These are phyloP conservation scores for Sternarchorhynchus goeldii DNA, from an alignment of 2,797 vertebrate genomes.

Conservation along the genomic window DNA sequence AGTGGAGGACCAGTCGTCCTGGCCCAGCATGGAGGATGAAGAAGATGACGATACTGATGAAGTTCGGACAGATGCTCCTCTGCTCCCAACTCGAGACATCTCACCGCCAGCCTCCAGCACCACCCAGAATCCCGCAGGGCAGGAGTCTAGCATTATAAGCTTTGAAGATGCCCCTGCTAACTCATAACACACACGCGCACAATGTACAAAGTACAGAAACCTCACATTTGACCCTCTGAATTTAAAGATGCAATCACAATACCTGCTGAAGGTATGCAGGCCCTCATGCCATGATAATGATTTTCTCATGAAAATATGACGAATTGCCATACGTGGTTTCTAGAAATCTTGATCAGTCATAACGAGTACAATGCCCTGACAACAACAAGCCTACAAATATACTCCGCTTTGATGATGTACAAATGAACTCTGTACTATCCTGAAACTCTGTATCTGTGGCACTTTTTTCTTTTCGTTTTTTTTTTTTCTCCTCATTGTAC, in stretches of 20 bases:
- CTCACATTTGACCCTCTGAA: constrained; percentile 24
- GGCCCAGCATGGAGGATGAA: constrained; percentile 98
- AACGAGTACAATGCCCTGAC: constrained; percentile 18
- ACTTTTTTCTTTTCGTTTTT: constrained; percentile 4
- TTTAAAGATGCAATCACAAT: constrained; percentile 35
- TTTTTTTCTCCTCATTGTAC: constrained; percentile 44
- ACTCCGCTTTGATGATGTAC: constrained; percentile 33
- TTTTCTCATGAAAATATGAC: constrained; percentile 11
- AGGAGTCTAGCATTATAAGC: constrained; percentile 91
- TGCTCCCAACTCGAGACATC: constrained; percentile 70
- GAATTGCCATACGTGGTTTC: constrained; percentile 31
- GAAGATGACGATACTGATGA: constrained; percentile 89
- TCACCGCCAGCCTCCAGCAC: constrained; percentile 54
- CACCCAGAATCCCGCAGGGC: constrained; percentile 67
- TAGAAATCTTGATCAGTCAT: constrained; percentile 7
- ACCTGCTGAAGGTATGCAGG: constrained; percentile 28
- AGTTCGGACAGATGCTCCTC: constrained; percentile 74
- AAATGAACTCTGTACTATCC: constrained; percentile 32
- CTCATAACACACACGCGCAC: constrained; percentile 75
- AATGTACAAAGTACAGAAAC: constrained; percentile 5
- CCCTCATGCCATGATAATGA: constrained; percentile 59
- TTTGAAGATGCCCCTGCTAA: constrained; percentile 87
- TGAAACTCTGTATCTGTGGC: constrained; percentile 30
- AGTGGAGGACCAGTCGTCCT: constrained; percentile 91
- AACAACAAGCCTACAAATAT: constrained; percentile 46